Evolutionary conservation across 2,113 vertebrate genomes (phyloP).

Genomic region (Gavialis gangeticus): DNA sequence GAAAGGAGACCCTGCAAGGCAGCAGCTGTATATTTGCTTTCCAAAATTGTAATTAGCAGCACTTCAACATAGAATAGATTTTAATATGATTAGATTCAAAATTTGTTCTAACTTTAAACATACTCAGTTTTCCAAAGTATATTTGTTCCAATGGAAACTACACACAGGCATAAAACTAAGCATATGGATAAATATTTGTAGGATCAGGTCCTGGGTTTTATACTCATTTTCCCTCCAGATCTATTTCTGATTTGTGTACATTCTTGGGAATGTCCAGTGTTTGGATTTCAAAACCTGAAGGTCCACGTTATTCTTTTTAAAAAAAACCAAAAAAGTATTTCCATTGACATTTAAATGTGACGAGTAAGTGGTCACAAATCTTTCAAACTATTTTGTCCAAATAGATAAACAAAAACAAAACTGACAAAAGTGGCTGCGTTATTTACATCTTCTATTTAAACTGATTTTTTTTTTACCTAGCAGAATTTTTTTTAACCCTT

Average conservation of each 20-base stretch:
- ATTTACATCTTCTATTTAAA: background rate
- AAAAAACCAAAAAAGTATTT: background rate
- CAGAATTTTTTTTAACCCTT: background rate
- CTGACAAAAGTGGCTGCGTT: background rate
- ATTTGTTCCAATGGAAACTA: background rate
- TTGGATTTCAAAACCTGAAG: background rate
- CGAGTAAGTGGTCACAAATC: background rate
- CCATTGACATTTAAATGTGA: background rate
- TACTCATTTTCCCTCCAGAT: too few species aligned
- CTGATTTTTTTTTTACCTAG: background rate
- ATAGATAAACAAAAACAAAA: background rate
- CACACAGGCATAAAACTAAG: accelerated
- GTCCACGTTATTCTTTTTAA: background rate
- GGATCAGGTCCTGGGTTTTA: background rate
- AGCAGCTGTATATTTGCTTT: background rate
- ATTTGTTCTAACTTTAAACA: background rate
- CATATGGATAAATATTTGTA: background rate
- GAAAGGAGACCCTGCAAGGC: background rate
- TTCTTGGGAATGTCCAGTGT: background rate
- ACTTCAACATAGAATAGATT: background rate
- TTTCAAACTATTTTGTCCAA: background rate
- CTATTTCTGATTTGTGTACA: too few species aligned
- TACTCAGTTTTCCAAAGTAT: background rate
- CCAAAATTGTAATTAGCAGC: background rate
- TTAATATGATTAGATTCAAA: background rate